Percentiles rank a stretch among this genome's conserved stretches.
Conservation (phyloP, 2,113 vertebrate species). For the Aphelocoma coerulescens region DNA sequence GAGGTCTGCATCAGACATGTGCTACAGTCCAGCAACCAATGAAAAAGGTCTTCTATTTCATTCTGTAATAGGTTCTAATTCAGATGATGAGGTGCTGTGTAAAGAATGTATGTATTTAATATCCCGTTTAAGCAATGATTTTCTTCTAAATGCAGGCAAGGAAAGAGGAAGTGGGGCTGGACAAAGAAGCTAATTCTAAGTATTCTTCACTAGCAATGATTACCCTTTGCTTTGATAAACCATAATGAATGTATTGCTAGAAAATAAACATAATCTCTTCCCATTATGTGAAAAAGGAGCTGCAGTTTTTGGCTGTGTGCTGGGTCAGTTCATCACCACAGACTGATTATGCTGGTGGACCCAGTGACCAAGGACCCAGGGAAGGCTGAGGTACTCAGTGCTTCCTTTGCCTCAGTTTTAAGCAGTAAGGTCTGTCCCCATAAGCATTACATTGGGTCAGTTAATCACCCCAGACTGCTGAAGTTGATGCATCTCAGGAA, state of each 20-base stretch:
- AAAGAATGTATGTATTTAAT: neutral
- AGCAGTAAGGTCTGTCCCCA: neutral
- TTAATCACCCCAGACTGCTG: neutral
- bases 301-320: neutral
- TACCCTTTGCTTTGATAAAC: neutral
- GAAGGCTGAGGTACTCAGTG: neutral
- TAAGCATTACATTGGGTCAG: neutral
- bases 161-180: neutral
- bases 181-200: neutral
- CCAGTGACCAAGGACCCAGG: neutral
- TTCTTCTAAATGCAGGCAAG: neutral
- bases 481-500: neutral
- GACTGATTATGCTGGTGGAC: neutral
- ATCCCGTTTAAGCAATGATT: neutral
- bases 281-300: neutral
- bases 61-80: neutral
- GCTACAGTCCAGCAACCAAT: neutral
- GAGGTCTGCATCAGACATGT: neutral
- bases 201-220: neutral
- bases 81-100: neutral
- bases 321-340: neutral
- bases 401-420: neutral
- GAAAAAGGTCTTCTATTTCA: neutral
- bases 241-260: neutral
- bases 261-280: neutral